A percentile compares a stretch with the other conserved stretches of the same genome.
phyloP scores from a whole-genome alignment of 2,113 vertebrate genomes.

The Hydrochoerus hydrochaeris region DNA sequence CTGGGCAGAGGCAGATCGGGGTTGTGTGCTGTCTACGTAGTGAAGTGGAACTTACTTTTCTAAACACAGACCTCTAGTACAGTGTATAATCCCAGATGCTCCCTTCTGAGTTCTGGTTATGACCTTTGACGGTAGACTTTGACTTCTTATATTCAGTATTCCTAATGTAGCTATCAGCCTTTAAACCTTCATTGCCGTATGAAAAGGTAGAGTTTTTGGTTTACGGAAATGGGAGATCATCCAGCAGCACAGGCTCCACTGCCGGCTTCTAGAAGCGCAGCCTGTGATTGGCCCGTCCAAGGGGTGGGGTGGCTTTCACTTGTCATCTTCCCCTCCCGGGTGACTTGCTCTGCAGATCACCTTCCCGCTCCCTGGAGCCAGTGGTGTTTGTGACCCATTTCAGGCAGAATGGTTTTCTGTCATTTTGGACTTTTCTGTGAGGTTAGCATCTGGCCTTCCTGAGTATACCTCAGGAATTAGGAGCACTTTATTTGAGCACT shows the following conservation, averaged over 20 bases:
- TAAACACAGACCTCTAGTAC: background rate
- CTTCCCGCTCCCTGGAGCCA: background rate
- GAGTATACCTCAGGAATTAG: background rate
- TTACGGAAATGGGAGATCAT: background rate
- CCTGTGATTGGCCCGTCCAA: accelerated
- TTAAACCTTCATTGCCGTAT: background rate
- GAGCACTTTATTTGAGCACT: background rate
- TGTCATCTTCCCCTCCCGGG: background rate
- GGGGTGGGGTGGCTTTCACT: accelerated
- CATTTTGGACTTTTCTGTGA: background rate
- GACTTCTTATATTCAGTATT: background rate
- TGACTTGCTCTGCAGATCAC: background rate
- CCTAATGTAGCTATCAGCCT: background rate
- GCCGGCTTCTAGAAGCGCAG: background rate
- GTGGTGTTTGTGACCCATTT: background rate
- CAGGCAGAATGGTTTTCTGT: background rate
- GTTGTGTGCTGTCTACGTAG: background rate
- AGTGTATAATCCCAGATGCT: accelerated
- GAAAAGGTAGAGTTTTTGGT: background rate
- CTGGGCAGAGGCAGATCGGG: background rate
- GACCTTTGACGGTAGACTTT: background rate
- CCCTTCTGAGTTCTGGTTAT: background rate
- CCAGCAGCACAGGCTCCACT: background rate
- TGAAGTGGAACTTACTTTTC: background rate
- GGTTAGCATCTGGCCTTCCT: background rate